phyloP scores from a whole-genome alignment of 2,113 vertebrate species.

The Gulo gulo region DNA sequence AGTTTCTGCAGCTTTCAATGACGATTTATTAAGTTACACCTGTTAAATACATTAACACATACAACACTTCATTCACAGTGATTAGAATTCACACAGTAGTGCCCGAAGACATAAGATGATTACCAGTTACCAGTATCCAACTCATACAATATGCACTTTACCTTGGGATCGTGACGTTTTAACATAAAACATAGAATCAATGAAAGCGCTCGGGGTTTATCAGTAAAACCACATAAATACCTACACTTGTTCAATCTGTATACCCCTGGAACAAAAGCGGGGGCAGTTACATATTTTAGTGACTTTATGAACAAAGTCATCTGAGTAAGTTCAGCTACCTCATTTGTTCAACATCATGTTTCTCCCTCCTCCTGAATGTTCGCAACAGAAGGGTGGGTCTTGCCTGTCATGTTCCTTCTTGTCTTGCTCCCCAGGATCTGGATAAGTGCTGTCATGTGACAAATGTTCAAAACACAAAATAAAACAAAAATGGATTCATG shows the following conservation, averaged over 20 bases:
- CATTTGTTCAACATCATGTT: neutral
- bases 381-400: rapidly evolving
- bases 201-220: slow-evolving; percentile 62
- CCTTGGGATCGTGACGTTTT: slow-evolving; percentile 70
- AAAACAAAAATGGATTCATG: neutral
- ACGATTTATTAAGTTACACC: slow-evolving; percentile 67
- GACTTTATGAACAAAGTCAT: slow-evolving; percentile 66
- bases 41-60: slow-evolving; percentile 61
- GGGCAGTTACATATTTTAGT: slow-evolving; percentile 19
- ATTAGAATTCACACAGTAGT: slow-evolving; percentile 29
- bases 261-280: slow-evolving; percentile 53
- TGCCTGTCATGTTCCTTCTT: neutral
- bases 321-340: neutral
- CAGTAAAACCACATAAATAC: slow-evolving; percentile 42
- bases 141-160: slow-evolving; percentile 73
- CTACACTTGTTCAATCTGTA: neutral
- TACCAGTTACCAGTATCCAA: slow-evolving; percentile 47
- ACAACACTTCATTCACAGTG: slow-evolving; percentile 48
- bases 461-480: neutral
- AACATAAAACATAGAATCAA: slow-evolving; percentile 79
- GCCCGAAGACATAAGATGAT: neutral
- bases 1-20: slow-evolving; percentile 7
- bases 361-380: neutral
- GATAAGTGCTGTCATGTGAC: neutral
- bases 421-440: neutral